These are phyloP conservation scores for Myzus persicae DNA, from an alignment of 1,140 invertebrate genomes.

Conservation along the genomic window DNA sequence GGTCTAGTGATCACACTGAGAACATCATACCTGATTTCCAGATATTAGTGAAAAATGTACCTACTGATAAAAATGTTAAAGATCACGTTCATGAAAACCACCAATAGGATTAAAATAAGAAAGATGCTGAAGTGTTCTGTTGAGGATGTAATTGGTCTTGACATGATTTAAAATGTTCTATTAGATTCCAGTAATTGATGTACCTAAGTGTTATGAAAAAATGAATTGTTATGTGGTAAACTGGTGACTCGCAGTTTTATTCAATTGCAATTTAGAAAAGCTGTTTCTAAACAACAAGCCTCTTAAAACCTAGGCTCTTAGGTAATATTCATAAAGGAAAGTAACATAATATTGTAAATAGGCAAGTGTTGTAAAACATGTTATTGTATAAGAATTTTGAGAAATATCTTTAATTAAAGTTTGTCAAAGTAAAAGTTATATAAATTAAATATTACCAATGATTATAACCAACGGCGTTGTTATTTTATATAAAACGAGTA, in stretches of 20 bases:
- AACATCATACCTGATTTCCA: too few species aligned
- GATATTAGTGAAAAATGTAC: too few species aligned
- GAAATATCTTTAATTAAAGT: neutral
- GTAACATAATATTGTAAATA: neutral
- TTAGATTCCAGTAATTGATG: too few species aligned
- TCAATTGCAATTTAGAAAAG: neutral
- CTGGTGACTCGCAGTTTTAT: neutral
- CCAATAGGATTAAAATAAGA: too few species aligned
- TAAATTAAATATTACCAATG: neutral
- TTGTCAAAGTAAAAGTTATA: neutral
- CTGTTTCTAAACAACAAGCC: neutral
- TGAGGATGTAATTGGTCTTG: too few species aligned
- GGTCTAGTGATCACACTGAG: too few species aligned
- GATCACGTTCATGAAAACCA: too few species aligned
- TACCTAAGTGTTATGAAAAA: too few species aligned
- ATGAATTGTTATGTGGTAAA: too few species aligned
- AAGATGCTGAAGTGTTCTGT: too few species aligned
- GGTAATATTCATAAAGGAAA: neutral
- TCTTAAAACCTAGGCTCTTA: neutral
- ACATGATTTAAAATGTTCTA: neutral
- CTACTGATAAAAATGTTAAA: too few species aligned
- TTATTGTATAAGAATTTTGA: neutral
- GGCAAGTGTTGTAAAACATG: neutral
- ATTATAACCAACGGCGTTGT: neutral
- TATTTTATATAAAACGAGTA: neutral